Conservation (phyloP, 2,888 invertebrate genomes). For the Caenorhabditis angaria region DNA sequence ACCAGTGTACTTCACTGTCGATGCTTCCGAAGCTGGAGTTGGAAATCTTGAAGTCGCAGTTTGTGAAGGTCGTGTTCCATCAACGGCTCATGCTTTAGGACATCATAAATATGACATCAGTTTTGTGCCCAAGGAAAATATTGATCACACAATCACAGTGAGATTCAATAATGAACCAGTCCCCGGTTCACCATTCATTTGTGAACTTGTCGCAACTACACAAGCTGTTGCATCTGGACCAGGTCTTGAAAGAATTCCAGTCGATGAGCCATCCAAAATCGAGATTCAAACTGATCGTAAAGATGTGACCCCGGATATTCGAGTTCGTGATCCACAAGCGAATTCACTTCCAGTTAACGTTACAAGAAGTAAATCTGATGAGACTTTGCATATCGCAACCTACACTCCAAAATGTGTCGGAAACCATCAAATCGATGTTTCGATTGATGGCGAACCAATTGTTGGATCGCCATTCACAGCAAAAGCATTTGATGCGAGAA, state of each 20-base stretch:
- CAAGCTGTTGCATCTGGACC: conserved; percentile 79
- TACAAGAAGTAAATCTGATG: conserved; percentile 43
- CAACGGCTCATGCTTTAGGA: conserved; percentile 93
- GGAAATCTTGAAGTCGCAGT: conserved; percentile 98
- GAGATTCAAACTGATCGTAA: conserved; percentile 50
- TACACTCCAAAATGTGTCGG: conserved; percentile 84
- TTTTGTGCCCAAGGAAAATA: conserved; percentile 69
- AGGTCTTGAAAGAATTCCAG: conserved; percentile 80
- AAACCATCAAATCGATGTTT: conserved; percentile 67
- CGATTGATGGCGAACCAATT: conserved; percentile 59
- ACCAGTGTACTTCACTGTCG: conserved; percentile 86
- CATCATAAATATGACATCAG: conserved; percentile 76
- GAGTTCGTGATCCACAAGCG: conserved; percentile 64
- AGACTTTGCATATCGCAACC: conserved; percentile 76
- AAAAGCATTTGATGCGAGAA: conserved; percentile 82
- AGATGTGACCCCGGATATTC: conserved; percentile 45
- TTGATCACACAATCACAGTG: conserved; percentile 70
- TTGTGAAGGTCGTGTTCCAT: conserved; percentile 94
- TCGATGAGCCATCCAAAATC: conserved; percentile 78
- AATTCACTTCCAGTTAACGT: conserved; percentile 59
- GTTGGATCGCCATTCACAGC: conserved; percentile 73
- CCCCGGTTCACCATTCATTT: conserved; percentile 90
- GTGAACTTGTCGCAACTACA: conserved; percentile 82
- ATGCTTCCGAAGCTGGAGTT: conserved; percentile 96
- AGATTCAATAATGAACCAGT: conserved; percentile 77